Conservation (phyloP, 2,113 vertebrate genomes). For the Perca schrenkii region DNA sequence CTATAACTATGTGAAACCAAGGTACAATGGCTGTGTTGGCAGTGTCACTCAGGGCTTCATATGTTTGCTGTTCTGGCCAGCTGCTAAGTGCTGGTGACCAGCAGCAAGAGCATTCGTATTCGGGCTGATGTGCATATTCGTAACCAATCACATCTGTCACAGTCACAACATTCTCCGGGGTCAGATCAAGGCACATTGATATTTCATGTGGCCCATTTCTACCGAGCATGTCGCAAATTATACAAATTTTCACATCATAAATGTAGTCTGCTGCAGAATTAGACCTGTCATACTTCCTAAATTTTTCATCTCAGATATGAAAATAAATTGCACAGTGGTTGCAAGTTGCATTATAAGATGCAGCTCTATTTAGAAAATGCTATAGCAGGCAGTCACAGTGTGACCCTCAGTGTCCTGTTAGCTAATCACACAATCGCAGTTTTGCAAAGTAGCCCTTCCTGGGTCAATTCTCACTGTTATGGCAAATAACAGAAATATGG, state of each 20-base stretch:
- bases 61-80: conserved; percentile 23
- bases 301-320: conserved; percentile 69
- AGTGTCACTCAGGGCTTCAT: conserved; percentile 6
- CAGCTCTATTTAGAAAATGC: conserved; percentile 34
- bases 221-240: conserved; percentile 64
- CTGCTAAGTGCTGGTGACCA: conserved; percentile 58
- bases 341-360: conserved; percentile 61
- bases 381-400: conserved; percentile 29
- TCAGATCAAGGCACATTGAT: conserved; percentile 75
- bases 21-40: conserved; percentile 10
- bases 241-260: conserved; percentile 69
- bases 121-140: conserved; percentile 56
- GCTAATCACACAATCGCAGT: conserved; percentile 70
- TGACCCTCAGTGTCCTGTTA: conserved; percentile 66
- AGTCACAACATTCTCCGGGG: conserved; percentile 63
- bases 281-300: conserved; percentile 62
- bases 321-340: conserved; percentile 68
- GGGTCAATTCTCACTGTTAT: conserved; percentile 70
- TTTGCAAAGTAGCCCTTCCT: conserved; percentile 48
- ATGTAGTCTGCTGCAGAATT: conserved; percentile 67
- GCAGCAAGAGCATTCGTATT: conserved; percentile 36
- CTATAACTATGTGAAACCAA: conserved; percentile 30
- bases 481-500: conserved; percentile 74
- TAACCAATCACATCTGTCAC: conserved; percentile 74
- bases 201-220: conserved; percentile 75